phyloP scores from a whole-genome alignment of 2,888 invertebrate species.

The Pterostichus madidus region DNA sequence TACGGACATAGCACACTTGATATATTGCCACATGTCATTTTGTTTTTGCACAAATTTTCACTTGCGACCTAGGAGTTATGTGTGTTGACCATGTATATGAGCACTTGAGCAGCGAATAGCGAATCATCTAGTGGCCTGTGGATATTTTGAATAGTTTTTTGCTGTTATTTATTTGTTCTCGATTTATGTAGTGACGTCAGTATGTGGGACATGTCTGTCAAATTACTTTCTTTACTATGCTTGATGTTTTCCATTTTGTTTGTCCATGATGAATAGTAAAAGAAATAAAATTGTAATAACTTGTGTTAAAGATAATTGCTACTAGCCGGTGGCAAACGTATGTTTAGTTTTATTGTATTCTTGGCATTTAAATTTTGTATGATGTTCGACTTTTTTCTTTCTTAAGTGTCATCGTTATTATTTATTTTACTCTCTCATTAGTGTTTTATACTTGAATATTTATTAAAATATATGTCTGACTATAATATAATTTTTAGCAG shows the following conservation, averaged over 20 bases:
- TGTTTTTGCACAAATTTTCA: conserved; percentile 30
- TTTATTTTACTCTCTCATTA: not conserved
- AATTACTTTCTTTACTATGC: conserved; percentile 63
- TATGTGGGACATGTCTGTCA: conserved; percentile 56
- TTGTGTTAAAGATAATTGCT: conserved; percentile 18
- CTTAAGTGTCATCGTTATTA: not conserved
- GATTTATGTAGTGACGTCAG: conserved; percentile 57
- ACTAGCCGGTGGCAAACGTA: not conserved
- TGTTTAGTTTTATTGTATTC: conserved; percentile 6
- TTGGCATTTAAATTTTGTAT: conserved; percentile 19
- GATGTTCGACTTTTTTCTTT: conserved; percentile 1
- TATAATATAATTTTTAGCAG: too few species aligned
- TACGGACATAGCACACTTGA: too few species aligned
- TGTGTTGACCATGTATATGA: not conserved
- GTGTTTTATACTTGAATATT: too few species aligned
- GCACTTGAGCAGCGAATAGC: not conserved
- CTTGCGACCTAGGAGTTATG: conserved; percentile 2
- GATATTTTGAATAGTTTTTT: conserved; percentile 46
- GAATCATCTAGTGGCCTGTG: conserved; percentile 32
- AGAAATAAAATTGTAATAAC: conserved; percentile 52
- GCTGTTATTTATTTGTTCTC: conserved; percentile 52
- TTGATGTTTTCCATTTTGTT: conserved; percentile 56
- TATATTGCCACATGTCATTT: not conserved
- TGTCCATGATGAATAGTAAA: conserved; percentile 28
- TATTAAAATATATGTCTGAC: too few species aligned